Evolutionary conservation across 2,888 invertebrate genomes (phyloP), one percentile per base, ranked within the genome.

Genomic region (Bruchidius siliquastri): DNA sequence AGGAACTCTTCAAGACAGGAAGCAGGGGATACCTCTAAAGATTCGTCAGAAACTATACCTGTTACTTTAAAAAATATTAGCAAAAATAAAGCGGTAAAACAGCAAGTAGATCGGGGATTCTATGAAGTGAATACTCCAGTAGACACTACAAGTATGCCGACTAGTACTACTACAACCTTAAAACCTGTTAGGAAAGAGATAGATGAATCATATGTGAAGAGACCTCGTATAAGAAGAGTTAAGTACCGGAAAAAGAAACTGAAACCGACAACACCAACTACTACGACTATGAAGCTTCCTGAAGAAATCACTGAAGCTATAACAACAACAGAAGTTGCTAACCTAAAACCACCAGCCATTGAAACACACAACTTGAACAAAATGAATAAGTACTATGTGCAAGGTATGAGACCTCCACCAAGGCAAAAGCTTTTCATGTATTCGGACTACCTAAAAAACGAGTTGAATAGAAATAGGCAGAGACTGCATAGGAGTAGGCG

Each of bases 361-460:
- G n/a, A 68, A 21, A 18, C 20, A 2, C 13, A 21, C 30, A 49
- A 49, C 18, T 18, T 13, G 22, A 73, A 68, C 22, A 72, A 75
- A 3, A 73, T 85, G 20, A 86, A 86, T 72, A 82, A 80, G 68
- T 86, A 80, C 74, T 79, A 80, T 18, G 83, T 86, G 1, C 72
- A 81, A 3, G 87, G 87, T 0, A 83, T 87, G 83, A 84, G 83
- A 79, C 86, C 86, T 13, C 86, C 87, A 0, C 76, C 77, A 4
- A 77, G 78, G 22, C 82, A 82, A 75, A 83, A 80, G 72, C 79
- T 82, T 4, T 74, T 76, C 13, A 71, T 80, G 0, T 85, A 85
- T 74, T 79, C 83, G 0, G 84, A 84, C 69, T 85, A 77, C 73
- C 20, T 71, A 21, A 78, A 73, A 32, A 76, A 77, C 26, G 78